Percentiles rank a stretch among this genome's conserved stretches.
phyloP scores from a whole-genome alignment of 2,888 invertebrate species.

The Melinaea marsaeus region DNA sequence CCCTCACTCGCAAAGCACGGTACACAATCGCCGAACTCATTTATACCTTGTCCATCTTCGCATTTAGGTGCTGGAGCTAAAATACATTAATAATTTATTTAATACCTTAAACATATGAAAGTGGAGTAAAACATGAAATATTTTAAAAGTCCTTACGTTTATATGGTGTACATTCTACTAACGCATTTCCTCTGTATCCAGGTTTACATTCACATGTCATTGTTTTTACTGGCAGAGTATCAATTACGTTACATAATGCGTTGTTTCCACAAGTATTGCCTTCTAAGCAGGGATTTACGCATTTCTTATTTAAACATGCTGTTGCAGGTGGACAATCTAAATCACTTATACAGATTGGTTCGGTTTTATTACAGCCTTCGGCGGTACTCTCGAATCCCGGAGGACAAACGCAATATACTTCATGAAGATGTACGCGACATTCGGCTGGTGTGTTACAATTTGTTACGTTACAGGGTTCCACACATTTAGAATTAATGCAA shows the following conservation, averaged over 20 bases:
- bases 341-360: slow-evolving; percentile 85
- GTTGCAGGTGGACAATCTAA: slow-evolving; percentile 89
- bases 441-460: slow-evolving; percentile 85
- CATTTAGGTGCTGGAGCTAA: slow-evolving; percentile 81
- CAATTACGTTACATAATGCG: slow-evolving; percentile 86
- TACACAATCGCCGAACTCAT: slow-evolving; percentile 86
- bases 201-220: slow-evolving; percentile 93
- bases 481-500: slow-evolving; percentile 89
- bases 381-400: slow-evolving; percentile 83
- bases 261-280: slow-evolving; percentile 90
- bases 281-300: slow-evolving; percentile 89
- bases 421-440: slow-evolving; percentile 87
- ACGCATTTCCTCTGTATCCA: slow-evolving; percentile 92
- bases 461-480: slow-evolving; percentile 84
- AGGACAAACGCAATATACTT: slow-evolving; percentile 89
- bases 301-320: slow-evolving; percentile 89
- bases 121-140: neutral
- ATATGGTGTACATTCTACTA: slow-evolving; percentile 84
- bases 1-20: slow-evolving; percentile 85
- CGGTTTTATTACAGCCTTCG: slow-evolving; percentile 79
- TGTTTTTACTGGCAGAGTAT: slow-evolving; percentile 90
- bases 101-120: neutral
- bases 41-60: slow-evolving; percentile 85
- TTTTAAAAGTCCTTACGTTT: slow-evolving; percentile 78
- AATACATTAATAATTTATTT: slow-evolving; percentile 18